Conservation (phyloP, 2,888 invertebrate genomes). For the Muschampia plurimacula region DNA sequence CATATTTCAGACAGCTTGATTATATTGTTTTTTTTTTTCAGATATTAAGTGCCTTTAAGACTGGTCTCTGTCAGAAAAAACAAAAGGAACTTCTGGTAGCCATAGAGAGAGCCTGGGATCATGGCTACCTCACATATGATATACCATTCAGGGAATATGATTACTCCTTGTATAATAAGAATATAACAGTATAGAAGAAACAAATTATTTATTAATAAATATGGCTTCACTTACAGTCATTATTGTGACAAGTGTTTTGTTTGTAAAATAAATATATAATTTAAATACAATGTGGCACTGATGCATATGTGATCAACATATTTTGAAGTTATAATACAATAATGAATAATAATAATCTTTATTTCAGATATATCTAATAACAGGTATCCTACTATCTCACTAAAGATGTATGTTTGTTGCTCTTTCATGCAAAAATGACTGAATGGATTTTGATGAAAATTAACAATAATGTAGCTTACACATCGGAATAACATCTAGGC, state of each 20-base stretch:
- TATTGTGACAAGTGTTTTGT: neutral
- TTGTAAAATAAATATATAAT: neutral
- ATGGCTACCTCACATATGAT: slow-evolving; percentile 92
- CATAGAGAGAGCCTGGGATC: slow-evolving; percentile 92
- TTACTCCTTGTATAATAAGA: slow-evolving; percentile 89
- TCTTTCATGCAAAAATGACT: too few species aligned
- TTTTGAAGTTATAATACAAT: too few species aligned
- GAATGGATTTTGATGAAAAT: too few species aligned
- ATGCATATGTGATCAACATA: too few species aligned
- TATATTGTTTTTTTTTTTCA: slow-evolving; percentile 48
- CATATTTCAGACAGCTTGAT: too few species aligned
- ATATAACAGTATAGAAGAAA: slow-evolving; percentile 36
- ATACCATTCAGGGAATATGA: slow-evolving; percentile 94
- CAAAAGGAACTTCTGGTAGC: slow-evolving; percentile 91
- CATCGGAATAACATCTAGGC: too few species aligned
- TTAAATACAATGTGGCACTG: slow-evolving; percentile 2
- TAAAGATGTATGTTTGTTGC: too few species aligned
- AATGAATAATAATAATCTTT: too few species aligned
- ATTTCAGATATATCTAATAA: too few species aligned
- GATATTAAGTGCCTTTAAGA: slow-evolving; percentile 88
- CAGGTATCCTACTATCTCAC: too few species aligned
- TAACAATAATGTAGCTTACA: too few species aligned
- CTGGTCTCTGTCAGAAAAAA: slow-evolving; percentile 93
- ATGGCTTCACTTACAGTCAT: slow-evolving; percentile 22
- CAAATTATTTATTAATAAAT: neutral